Base-by-base conservation (phyloP, 2,888 invertebrate species). In the Mactromeris polynyma region DNA sequence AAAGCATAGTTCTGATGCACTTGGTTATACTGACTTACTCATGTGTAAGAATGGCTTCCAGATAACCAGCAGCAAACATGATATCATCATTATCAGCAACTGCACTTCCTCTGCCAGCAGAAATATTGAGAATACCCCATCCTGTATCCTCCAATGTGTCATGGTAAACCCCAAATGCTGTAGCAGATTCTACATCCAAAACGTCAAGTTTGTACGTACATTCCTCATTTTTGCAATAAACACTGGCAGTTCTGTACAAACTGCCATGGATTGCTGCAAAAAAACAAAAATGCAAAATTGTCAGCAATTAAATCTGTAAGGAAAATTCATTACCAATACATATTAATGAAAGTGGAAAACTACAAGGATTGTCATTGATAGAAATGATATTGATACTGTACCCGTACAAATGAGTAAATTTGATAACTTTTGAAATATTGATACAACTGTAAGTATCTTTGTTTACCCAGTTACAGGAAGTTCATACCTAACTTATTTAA, bases 111-210 rank as follows among this genome's bases (percentile, higher is more conserved):
- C 94, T 84, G 0, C 96, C 96, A 26, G 96, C 94, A 1, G 84
- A 87, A 21, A 96, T 94, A 80, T 96, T 94, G 73, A 96, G 94
- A 26, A 96, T 94, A 3, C 96, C 96, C 96, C 96, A 96, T 4
- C 96, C 96, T 73, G 95, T 95, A 38, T 91, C 82, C 69, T 92
- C 69, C 58, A 96, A 82, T 0, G 95, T 95, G 89, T 95, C 94
- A 91, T 96, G 95, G 91, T 94, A 96, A 9, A 90, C 87, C 11
- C 94, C 96, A 83, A 94, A 94, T 0, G 96, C 96, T 19, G 95
- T 93, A 14, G 94, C 94, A 21, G 69, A 40, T 21, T 91, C 40
- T 14, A 83, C 51, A 84, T 95, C 94, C 42, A 95, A 58, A 2
- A 86, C 54, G 58, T 85, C 87, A 19, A 90, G 73, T 54, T 88